Evolutionary conservation across 2,888 invertebrate genomes (phyloP).

Genomic region (Aporophyla lueneburgensis): DNA sequence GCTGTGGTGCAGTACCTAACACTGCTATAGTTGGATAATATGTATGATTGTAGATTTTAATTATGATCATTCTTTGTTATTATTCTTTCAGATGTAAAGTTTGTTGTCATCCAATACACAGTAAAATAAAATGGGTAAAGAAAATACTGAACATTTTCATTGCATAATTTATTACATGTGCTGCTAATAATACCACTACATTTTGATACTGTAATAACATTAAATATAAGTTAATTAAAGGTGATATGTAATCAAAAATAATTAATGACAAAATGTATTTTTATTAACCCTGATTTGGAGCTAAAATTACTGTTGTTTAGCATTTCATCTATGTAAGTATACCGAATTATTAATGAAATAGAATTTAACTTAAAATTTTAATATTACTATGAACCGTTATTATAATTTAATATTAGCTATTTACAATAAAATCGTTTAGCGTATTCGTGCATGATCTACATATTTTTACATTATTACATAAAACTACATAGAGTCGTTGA

Average conservation of each 20-base stretch:
- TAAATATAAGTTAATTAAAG: constrained; percentile 16
- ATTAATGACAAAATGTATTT: constrained; percentile 17
- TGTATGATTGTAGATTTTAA: not conserved
- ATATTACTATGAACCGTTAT: constrained; percentile 11
- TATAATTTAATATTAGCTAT: constrained; percentile 32
- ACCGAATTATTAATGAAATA: constrained; percentile 6
- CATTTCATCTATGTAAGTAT: constrained; percentile 15
- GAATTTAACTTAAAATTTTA: constrained; percentile 12
- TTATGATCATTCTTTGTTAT: not conserved
- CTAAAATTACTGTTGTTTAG: constrained; percentile 37
- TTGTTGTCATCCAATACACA: not conserved
- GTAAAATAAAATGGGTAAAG: not conserved
- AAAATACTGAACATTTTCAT: not conserved
- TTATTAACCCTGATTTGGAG: constrained; percentile 60
- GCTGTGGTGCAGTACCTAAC: not conserved
- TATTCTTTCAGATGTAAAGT: no score
- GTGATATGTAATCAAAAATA: constrained; percentile 27
- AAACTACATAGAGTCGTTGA: constrained; percentile 24
- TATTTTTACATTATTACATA: constrained; percentile 39
- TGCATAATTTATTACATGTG: constrained; percentile 58
- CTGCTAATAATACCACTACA: constrained; percentile 59
- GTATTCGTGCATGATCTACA: constrained; percentile 21
- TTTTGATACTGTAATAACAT: constrained; percentile 52
- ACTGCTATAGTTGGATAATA: not conserved
- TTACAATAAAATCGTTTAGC: constrained; percentile 41